Base-by-base conservation (phyloP, 2,888 invertebrate genomes). In the Iselma pallidipennis region DNA sequence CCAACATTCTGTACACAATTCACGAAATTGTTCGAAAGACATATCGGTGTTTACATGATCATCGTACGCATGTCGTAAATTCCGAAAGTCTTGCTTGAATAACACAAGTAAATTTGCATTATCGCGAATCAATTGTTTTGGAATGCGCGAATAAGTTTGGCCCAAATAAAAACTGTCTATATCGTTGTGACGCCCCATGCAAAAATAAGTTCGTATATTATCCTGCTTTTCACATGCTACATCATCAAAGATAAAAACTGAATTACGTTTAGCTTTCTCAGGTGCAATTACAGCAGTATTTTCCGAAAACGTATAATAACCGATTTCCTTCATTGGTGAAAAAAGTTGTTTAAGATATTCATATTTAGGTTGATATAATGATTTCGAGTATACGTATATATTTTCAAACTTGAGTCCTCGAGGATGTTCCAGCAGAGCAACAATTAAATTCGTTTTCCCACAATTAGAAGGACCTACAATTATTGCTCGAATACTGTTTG, bases 201-300 rank as follows among this genome's bases (percentile, higher is more conserved):
- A 69, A 60, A 76, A 79, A 65, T 71, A 77, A 6, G 62, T 55
- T 59, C 72, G 61, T n/a, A 79, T 73, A 33, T 66, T 69, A 48
- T 72, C 63, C 60, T 76, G 74, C 53, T 74, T 74, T 10, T 75
- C 77, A 42, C 75, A 77, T 16, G 74, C 73, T 19, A 80, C 73
- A 71, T 80, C 78, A 66, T 80, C 78, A 64, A 81, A 81, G 51
- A 81, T 76, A 61, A 80, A 72, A 14, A 80, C 68, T 9, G 76
- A 77, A 67, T 75, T 71, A 57, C 50, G 49, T 67, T 66, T 66
- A 2, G 74, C 73, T 19, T 72, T 61, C 3, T 66, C 14, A 6
- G 72, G 71, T 31, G 59, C 10, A 50, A 71, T 57, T n/a, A 72
- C 60, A 3, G 71, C 66, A 14, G 67, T 67, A 49, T 68, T 68